Evolutionary conservation across 2,888 invertebrate genomes (phyloP), one percentile per base, ranked within the genome.

Genomic region (Acanthosepion lycidas): DNA sequence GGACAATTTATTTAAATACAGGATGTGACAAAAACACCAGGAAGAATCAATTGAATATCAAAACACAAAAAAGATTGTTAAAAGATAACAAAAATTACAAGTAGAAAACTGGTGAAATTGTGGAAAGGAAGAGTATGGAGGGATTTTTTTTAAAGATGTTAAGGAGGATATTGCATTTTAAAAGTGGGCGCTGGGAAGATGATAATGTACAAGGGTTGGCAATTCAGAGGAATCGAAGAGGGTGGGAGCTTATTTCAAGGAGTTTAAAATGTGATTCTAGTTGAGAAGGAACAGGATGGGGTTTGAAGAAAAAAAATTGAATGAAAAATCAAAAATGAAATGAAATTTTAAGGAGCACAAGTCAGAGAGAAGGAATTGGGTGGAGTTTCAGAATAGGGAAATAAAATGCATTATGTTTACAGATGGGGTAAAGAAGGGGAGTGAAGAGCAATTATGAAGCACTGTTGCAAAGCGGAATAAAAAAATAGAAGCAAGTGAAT

Each of bases 1-100:
- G 78, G 78, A 78, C 78, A 78, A 78, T 78, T 78, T 78, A 78
- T 78, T 78, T 78, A 78, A 78, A 78, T 78, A 78, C 78, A 78
- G 78, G 78, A 78, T 33, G 33, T 33, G n/a, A 6, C n/a, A 78
- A 78, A n/a, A 78, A 78, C n/a, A 78, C n/a, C n/a, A 78, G 78
- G n/a, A 78, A 78, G n/a, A 78, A 78, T 78, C 78, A 78, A 78
- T 33, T 78, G n/a, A 78, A 78, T n/a, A n/a, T n/a, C n/a, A 78
- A 78, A 78, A 78, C n/a, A 78, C n/a, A 78, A n/a, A 78, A 78
- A n/a, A 15, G 18, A 33, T 78, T 33, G n/a, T n/a, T 33, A 78
- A n/a, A 78, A 78, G 15, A n/a, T n/a, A 33, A 33, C 12, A 78
- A 78, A 78, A 33, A 33, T 18, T 12, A 33, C 78, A 78, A 33